Evolutionary conservation across 2,888 invertebrate species (phyloP), one percentile per base, ranked within the genome.

Genomic region (Tromatobia lineatoria): DNA sequence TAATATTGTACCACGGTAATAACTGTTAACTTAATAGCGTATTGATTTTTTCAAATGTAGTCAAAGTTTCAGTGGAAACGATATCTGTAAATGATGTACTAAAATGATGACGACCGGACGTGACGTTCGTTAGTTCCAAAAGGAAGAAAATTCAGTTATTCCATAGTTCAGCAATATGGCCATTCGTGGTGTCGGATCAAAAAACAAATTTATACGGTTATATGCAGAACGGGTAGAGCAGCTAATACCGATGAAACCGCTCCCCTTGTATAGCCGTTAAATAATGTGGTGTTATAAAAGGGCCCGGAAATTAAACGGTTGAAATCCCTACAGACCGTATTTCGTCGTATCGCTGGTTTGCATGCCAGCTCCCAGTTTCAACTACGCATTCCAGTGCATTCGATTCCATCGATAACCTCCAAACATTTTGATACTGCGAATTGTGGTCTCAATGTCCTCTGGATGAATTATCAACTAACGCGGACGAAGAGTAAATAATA

Each of bases 201-300:
- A 59, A 54, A 57, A 29, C 15, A 50, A 78, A 82, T 82, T 79
- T 61, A 74, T 66, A 38, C 70, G 69, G 73, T 29, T 70, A 47
- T 71, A 61, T 29, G 73, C 38, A 57, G 52, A 20, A 52, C 6
- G 4, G 82, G 52, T 38, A 25, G n/a, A 50, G 7, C 59, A 78
- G 11, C 54, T 4, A 66, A 10, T 34, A 47, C 52, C 59, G 38
- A 74, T 54, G 75, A 83, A 82, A 83, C 67, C 71, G 79, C 42
- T 77, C 23, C 59, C 67, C 79, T 70, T 75, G 75, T 59, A 73
- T 73, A 83, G 77, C 85, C 81, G 70, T 75, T 85, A 82, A 87
- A 87, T 87, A 86, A 87, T 86, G 86, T 79, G 71, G 69, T 73
- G 82, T 66, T 79, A 80, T 82, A 87, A 87, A 86, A 87, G 82